These are phyloP conservation scores for Taurulus bubalis DNA, from an alignment of 2,113 vertebrate genomes.

Conservation along the genomic window DNA sequence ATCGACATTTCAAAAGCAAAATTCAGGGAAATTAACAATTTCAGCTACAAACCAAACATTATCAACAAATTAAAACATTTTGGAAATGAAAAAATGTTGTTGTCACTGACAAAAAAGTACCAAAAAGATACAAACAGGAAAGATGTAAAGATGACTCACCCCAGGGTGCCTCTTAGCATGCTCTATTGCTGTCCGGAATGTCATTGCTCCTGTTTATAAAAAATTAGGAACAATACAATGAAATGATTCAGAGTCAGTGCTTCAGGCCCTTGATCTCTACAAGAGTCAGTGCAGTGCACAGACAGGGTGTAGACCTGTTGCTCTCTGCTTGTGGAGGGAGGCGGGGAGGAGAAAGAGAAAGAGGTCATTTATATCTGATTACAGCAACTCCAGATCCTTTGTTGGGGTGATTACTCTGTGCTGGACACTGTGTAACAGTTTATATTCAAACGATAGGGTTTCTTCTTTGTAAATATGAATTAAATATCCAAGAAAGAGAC, in stretches of 20 bases:
- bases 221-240: conserved; percentile 4
- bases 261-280: conserved; percentile 29
- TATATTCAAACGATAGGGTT: background rate
- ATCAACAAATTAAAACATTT: background rate
- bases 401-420: conserved; percentile 20
- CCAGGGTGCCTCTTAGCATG: conserved; percentile 74
- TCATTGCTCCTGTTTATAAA: conserved; percentile 37
- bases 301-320: conserved; percentile 70
- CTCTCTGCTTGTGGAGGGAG: conserved; percentile 41
- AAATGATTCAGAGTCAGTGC: conserved; percentile 3
- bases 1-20: background rate
- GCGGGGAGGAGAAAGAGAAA: conserved; percentile 47
- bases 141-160: conserved; percentile 67
- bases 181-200: conserved; percentile 65
- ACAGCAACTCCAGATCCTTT: conserved; percentile 44
- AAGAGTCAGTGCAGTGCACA: background rate
- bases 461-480: background rate
- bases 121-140: background rate
- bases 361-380: conserved; percentile 66
- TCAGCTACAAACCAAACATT: background rate
- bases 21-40: background rate
- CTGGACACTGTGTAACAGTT: conserved; percentile 24
- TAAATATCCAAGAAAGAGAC: background rate
- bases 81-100: background rate
- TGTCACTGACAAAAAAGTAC: background rate